Base-by-base conservation (phyloP, 2,888 invertebrate species). In the Pecten maximus region DNA sequence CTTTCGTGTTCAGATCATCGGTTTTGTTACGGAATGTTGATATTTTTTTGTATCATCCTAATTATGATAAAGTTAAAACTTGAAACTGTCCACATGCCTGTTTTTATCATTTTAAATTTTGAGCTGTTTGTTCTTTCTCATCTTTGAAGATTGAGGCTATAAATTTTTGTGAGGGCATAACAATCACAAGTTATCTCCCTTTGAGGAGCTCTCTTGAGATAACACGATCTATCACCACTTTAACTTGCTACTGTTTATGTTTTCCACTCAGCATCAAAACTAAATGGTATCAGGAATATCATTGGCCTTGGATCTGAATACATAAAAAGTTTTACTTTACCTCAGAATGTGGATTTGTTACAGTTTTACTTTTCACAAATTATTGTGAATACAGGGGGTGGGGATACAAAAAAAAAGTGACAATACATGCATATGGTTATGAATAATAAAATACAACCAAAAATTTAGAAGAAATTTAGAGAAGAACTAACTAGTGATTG, bases 171-270 rank as follows among this genome's bases (percentile, higher is more conserved):
- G 6, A 74, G 74, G 35, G 6, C 35, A 74, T 74, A 74, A 74
- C 19, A 74, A 74, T 74, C 74, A 74, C 35, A 74, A 74, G 28
- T 74, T 74, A 74, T 74, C 74, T 74, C 74, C 74, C 74, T 74
- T 74, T 74, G 74, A 74, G 35, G 35, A 74, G 74, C 74, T 74
- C 74, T 74, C 35, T 74, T 35, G 74, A 74, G 74, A 74, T 74
- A 74, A 35, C 35, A 35, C 23, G 74, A 74, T 74, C 8, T 28
- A 74, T 74, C 35, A 35, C 19, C 54, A 54, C 54, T 54, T 54
- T 74, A 74, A 74, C 35, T 74, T 74, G 15, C 35, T 10, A 35
- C 35, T 74, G 28, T 74, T 28, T 74, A 54, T 54, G 23, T 54
- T n/a, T 54, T 3, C 23, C 19, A 6, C 2, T 54, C 6, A 35